Percentiles rank a stretch among this genome's conserved stretches.
These are phyloP conservation scores for Polydrusus pterygomalis DNA, from an alignment of 2,888 invertebrate species.

Conservation along the genomic window DNA sequence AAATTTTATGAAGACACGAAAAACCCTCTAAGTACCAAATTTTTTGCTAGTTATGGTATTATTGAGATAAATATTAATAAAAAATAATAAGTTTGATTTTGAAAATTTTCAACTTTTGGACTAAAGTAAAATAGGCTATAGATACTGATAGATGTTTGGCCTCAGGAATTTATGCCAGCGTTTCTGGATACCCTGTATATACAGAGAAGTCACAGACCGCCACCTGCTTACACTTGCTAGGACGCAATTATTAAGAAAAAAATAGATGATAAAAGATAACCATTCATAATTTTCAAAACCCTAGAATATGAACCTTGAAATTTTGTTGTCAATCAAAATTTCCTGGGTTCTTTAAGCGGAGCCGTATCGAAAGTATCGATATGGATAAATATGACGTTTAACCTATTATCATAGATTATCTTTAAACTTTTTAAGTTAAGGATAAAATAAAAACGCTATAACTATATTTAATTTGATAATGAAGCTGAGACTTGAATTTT, in stretches of 20 bases:
- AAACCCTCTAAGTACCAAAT: no score
- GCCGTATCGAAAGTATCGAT: slow-evolving; percentile 57
- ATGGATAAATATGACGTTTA: slow-evolving; percentile 60
- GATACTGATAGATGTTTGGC: no score
- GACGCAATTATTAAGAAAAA: slow-evolving; percentile 38
- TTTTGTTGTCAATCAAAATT: slow-evolving; percentile 58
- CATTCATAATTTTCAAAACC: slow-evolving; percentile 41
- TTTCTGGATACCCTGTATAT: no score
- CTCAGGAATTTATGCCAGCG: no score
- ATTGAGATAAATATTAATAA: no score
- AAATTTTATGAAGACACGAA: no score
- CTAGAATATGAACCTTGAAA: slow-evolving; percentile 42
- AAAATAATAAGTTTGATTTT: no score
- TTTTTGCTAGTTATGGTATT: no score
- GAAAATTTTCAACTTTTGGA: no score
- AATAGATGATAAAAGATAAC: slow-evolving; percentile 28
- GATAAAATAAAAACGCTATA: slow-evolving; percentile 46
- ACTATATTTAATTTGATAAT: slow-evolving; percentile 60
- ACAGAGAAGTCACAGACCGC: slow-evolving; percentile 23
- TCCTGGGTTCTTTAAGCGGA: slow-evolving; percentile 38
- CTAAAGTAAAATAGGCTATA: no score
- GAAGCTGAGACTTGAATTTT: slow-evolving; percentile 42
- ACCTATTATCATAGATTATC: slow-evolving; percentile 56
- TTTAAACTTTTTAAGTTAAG: slow-evolving; percentile 11
- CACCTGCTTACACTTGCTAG: slow-evolving; percentile 18